Evolutionary conservation across 1,140 invertebrate species (phyloP).

Genomic region (Heliconius melpomene): DNA sequence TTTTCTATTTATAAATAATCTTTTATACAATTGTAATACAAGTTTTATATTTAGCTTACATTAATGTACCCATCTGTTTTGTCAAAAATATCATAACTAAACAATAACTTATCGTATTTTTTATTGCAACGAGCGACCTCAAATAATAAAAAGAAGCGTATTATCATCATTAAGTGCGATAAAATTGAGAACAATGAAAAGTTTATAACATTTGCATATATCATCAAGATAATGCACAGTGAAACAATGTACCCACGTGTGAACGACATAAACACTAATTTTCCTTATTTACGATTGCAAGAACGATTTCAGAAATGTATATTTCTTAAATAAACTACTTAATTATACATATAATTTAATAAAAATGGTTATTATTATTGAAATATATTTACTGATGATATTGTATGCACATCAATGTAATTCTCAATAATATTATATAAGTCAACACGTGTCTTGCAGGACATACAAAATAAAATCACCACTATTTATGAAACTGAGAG

Average conservation of each 20-base stretch:
- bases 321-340: neutral
- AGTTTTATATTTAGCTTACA: neutral
- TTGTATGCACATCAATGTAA: conserved; percentile 33
- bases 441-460: conserved; percentile 75
- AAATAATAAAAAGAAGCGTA: conserved; percentile 4
- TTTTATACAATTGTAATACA: neutral
- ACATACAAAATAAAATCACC: conserved; percentile 78
- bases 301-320: neutral
- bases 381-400: conserved; percentile 61
- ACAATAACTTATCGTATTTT: neutral
- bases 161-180: neutral
- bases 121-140: neutral
- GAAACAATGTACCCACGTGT: neutral
- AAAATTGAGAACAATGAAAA: conserved; percentile 7
- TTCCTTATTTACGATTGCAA: conserved; percentile 1
- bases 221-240: conserved; percentile 10
- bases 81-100: neutral
- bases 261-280: neutral
- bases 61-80: neutral
- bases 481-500: conserved; percentile 78
- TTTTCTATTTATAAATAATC: neutral
- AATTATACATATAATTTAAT: neutral
- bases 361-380: neutral
- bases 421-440: conserved; percentile 64
- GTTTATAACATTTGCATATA: conserved; percentile 3